These are phyloP conservation scores for Ammodytes marinus DNA, from an alignment of 2,113 vertebrate species.

Conservation along the genomic window DNA sequence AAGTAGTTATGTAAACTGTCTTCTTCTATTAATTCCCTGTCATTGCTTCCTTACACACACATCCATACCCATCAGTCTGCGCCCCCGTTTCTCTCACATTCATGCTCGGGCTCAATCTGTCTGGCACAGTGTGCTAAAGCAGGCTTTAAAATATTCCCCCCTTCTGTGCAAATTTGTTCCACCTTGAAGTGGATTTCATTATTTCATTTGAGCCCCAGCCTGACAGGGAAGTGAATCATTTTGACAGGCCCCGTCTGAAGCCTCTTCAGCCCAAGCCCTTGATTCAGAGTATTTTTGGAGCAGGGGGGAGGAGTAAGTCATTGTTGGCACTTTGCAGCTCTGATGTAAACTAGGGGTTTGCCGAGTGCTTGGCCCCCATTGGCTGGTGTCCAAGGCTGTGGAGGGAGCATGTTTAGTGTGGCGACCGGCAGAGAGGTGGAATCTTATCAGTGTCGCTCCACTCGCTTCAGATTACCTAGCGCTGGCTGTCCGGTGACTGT, in stretches of 20 bases:
- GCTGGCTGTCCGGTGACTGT: constrained; percentile 60
- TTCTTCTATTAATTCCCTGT: constrained; percentile 68
- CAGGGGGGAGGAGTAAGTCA: constrained; percentile 76
- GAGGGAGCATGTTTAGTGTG: constrained; percentile 71
- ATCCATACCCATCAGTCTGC: constrained; percentile 65
- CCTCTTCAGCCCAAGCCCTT: constrained; percentile 82
- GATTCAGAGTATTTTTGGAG: constrained; percentile 85
- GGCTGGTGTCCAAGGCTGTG: constrained; percentile 78
- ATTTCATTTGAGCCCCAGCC: constrained; percentile 83
- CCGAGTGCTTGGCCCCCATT: constrained; percentile 72
- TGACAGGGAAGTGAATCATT: constrained; percentile 88
- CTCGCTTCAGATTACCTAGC: constrained; percentile 75
- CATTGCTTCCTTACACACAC: constrained; percentile 64
- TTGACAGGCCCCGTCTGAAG: constrained; percentile 85
- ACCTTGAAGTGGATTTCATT: constrained; percentile 88
- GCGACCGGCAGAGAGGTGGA: constrained; percentile 65
- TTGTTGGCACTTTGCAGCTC: constrained; percentile 74
- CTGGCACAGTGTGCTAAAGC: constrained; percentile 76
- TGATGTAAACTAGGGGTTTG: constrained; percentile 76
- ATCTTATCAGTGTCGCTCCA: constrained; percentile 78
- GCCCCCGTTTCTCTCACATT: constrained; percentile 59
- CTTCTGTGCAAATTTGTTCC: constrained; percentile 85
- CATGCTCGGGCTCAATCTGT: constrained; percentile 73
- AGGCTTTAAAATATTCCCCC: constrained; percentile 83
- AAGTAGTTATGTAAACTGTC: constrained; percentile 67